phyloP scores from a whole-genome alignment of 2,797 vertebrate species.

The Crocodylus rhombifer region DNA sequence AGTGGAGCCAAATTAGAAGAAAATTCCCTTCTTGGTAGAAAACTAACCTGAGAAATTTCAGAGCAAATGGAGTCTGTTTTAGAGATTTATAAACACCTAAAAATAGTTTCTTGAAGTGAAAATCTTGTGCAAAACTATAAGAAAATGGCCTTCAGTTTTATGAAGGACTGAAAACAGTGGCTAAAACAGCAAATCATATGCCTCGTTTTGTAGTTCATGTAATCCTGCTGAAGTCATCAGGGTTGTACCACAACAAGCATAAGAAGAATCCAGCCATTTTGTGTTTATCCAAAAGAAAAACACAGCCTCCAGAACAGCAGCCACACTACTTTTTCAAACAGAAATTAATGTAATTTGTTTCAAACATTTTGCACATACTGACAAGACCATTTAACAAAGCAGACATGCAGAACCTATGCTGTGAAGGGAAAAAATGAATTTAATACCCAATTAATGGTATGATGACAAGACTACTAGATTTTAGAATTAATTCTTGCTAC shows the following conservation, averaged over 20 bases:
- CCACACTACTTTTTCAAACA: neutral
- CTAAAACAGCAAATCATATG: neutral
- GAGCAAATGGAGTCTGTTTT: neutral
- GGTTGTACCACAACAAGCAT: neutral
- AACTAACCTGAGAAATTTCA: neutral
- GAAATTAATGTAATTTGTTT: neutral
- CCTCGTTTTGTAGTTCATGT: no score
- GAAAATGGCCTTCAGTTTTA: neutral
- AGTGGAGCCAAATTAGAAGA: neutral
- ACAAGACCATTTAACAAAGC: neutral
- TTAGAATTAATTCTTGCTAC: slow-evolving; percentile 1
- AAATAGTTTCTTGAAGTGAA: slow-evolving; percentile 18
- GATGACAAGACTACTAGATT: neutral
- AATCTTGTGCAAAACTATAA: neutral
- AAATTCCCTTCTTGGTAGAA: neutral
- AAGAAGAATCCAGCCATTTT: neutral
- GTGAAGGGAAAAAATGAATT: neutral
- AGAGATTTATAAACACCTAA: neutral
- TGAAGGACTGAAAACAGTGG: neutral
- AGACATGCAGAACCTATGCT: neutral
- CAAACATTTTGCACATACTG: neutral
- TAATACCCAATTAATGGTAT: slow-evolving; percentile 45
- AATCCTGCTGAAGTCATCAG: neutral
- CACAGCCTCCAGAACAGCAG: neutral
- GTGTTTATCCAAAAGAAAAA: slow-evolving; percentile 3